Percentiles rank a stretch among this genome's conserved stretches.
Conservation (phyloP, 2,797 vertebrate species). For the Enoplosus armatus region DNA sequence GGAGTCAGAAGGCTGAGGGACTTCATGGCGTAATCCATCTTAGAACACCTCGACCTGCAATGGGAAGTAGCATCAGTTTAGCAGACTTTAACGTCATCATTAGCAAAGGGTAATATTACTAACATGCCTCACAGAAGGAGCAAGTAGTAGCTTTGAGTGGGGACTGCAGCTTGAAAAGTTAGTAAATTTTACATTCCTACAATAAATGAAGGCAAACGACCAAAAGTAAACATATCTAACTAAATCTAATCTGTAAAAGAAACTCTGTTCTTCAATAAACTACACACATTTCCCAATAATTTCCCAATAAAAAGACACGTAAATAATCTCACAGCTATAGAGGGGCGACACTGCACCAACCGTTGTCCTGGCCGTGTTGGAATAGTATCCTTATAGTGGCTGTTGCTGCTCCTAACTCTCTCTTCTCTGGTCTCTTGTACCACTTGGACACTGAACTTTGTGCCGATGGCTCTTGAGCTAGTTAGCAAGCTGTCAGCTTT, state of each 20-base stretch:
- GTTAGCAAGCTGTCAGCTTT: conserved; percentile 36
- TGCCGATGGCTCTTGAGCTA: conserved; percentile 63
- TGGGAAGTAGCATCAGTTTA: conserved; percentile 25
- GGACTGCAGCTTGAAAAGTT: background rate
- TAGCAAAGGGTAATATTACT: background rate
- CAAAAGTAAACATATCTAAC: too few species aligned
- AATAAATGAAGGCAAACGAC: background rate
- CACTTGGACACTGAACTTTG: conserved; percentile 81
- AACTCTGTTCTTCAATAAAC: background rate
- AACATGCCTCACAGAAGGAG: background rate
- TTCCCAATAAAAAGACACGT: background rate
- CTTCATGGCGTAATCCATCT: conserved; percentile 95
- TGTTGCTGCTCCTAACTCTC: background rate
- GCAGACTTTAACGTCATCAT: background rate
- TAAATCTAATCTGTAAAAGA: background rate
- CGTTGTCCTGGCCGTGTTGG: conserved; percentile 4
- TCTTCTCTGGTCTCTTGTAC: conserved; percentile 50
- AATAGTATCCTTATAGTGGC: conserved; percentile 1
- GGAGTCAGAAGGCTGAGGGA: conserved; percentile 90
- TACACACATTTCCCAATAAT: background rate
- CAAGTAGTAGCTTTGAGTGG: background rate
- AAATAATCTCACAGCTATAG: conserved; percentile 12
- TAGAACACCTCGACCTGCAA: conserved; percentile 34
- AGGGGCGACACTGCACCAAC: conserved; percentile 1
- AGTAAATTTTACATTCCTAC: background rate